Conservation (phyloP, 2,113 vertebrate species). For the Lepidothrix coronata region DNA sequence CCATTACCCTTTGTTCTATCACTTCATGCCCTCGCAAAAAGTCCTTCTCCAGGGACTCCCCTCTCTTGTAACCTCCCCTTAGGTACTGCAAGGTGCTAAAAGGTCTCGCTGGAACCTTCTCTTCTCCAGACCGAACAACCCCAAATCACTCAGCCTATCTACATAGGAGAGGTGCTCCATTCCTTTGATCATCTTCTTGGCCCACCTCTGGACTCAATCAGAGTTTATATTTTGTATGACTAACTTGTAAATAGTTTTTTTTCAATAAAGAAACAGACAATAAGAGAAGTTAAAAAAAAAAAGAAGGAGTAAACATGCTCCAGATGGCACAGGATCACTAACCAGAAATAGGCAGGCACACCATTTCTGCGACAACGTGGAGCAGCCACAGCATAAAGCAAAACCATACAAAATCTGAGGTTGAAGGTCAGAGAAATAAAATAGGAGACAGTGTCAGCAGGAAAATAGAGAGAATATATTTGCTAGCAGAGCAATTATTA, state of each 20-base stretch:
- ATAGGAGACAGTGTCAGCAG: background rate
- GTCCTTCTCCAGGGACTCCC: background rate
- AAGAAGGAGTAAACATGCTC: background rate
- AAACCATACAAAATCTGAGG: background rate
- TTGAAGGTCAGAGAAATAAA: background rate
- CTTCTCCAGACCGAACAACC: background rate
- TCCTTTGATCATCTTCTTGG: background rate
- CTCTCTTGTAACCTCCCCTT: background rate
- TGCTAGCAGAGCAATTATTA: background rate
- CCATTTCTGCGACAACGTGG: background rate
- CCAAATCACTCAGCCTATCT: accelerated
- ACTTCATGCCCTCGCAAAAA: background rate
- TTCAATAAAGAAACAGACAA: background rate
- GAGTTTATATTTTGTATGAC: background rate
- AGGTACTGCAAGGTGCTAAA: background rate
- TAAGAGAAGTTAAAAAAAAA: background rate
- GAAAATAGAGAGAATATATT: background rate
- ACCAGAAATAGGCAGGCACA: background rate
- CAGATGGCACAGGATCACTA: background rate
- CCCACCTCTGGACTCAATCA: background rate
- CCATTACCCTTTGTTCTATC: background rate
- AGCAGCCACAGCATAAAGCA: background rate
- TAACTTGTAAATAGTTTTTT: background rate
- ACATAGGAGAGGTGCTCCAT: background rate
- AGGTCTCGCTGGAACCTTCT: background rate